Conservation (phyloP, 1,140 invertebrate species). For the Euwallacea similis region DNA sequence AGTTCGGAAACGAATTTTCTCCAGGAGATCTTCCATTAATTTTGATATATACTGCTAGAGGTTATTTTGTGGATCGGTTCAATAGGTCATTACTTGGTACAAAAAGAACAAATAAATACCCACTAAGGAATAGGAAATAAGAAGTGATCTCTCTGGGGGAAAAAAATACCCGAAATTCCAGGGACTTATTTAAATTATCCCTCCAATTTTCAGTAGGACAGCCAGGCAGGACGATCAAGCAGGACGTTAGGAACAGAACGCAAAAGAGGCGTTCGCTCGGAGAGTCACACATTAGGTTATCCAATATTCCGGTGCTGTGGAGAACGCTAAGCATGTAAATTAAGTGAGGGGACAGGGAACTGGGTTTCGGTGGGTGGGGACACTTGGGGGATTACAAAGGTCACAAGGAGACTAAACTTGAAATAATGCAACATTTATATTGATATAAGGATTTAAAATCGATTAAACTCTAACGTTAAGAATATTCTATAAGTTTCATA, state of each 20-base stretch:
- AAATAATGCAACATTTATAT: too few relatives aligned
- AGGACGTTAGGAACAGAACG: slow-evolving; percentile 32
- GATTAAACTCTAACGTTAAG: too few relatives aligned
- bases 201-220: slow-evolving; percentile 24
- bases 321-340: slow-evolving; percentile 53
- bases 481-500: too few relatives aligned
- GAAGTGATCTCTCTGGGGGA: not conserved
- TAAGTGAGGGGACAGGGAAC: slow-evolving; percentile 48
- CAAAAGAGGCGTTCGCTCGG: slow-evolving; percentile 27
- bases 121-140: too few relatives aligned
- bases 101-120: too few relatives aligned
- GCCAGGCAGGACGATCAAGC: slow-evolving; percentile 34
- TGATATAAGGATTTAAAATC: too few relatives aligned
- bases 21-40: not conserved
- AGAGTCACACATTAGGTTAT: slow-evolving; percentile 53
- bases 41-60: too few relatives aligned
- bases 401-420: not conserved
- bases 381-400: slow-evolving; percentile 15
- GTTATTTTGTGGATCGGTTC: too few relatives aligned
- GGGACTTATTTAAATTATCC: slow-evolving; percentile 27
- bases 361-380: slow-evolving; percentile 17
- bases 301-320: slow-evolving; percentile 54
- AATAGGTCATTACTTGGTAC: too few relatives aligned
- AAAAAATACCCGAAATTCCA: slow-evolving; percentile 7
- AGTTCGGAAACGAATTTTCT: slow-evolving; percentile 9